Percentiles rank a stretch among this genome's conserved stretches.
phyloP scores from a whole-genome alignment of 2,113 vertebrate species.

The Xiphorhynchus elegans region DNA sequence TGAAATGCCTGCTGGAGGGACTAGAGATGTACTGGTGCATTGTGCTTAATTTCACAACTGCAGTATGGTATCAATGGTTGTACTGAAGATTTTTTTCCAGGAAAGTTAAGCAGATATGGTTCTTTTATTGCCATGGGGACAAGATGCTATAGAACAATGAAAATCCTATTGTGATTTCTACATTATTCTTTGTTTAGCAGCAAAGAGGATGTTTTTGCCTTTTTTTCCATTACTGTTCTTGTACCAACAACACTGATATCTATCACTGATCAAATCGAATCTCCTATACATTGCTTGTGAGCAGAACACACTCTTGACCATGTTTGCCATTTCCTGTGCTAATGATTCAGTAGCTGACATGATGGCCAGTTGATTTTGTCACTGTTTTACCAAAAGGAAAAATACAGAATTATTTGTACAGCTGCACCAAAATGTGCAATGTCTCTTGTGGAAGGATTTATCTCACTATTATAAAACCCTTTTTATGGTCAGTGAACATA shows the following conservation, averaged over 20 bases:
- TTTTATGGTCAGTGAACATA: background rate
- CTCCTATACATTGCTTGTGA: background rate
- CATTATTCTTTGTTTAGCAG: background rate
- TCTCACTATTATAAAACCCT: background rate
- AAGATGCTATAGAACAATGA: background rate
- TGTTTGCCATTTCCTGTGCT: background rate
- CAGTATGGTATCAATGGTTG: background rate
- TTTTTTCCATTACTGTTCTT: background rate
- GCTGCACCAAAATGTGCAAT: background rate
- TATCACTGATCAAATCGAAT: background rate
- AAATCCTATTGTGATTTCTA: background rate
- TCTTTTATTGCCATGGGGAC: background rate
- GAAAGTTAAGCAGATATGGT: background rate
- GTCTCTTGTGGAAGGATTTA: background rate
- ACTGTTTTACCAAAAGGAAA: background rate
- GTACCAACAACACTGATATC: background rate
- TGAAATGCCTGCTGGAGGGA: background rate
- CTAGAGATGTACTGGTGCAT: background rate
- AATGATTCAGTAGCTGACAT: background rate
- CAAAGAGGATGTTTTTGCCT: background rate
- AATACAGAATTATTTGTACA: slow-evolving; percentile 8
- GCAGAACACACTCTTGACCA: background rate
- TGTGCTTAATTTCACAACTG: background rate
- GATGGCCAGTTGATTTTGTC: background rate
- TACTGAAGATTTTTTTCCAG: background rate